Evolutionary conservation across 2,888 invertebrate species (phyloP), one percentile per base, ranked within the genome.

Genomic region (Nymphalis c-album): DNA sequence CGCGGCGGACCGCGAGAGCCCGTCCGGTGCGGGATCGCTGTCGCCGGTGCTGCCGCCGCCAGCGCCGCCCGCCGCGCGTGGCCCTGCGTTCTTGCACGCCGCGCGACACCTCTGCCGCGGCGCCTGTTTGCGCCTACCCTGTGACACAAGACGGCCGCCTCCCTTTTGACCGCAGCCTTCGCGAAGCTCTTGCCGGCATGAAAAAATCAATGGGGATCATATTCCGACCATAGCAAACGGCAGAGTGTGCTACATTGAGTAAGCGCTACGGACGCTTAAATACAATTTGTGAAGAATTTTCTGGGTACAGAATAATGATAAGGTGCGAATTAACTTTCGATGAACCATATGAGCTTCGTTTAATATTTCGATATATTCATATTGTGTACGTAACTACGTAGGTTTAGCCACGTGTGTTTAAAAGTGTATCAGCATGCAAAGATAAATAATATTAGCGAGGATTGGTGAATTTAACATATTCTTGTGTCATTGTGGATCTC

Each of bases 171-270:
- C 80, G 77, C 83, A 83, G 73, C 76, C 80, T 57, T 73, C 83
- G 80, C 85, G 80, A 69, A 78, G 74, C 79, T 83, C 88, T 68
- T 90, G 90, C 76, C 86, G 79, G 66, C 90, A 90, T 74, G 87
- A 90, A 77, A 91, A 91, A 78, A 84, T 86, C 80, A 90, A 91
- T 71, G 90, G 90, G 67, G 85, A 85, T 75, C 83, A 87, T 75
- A 85, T 88, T 76, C 82, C 85, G 68, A 84, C 83, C 67, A 81
- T 89, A 68, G 83, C 84, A 55, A 90, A 91, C 78, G 90, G 89
- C 68, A 83, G 79, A 75, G 82, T 89, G 80, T 84, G 82, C 78
- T 86, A 88, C 73, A 77, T 80, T 75, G 82, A 80, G 75, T 77
- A 76, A 71, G 66, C 63, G 59, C 61, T 40, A 63, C 53, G 67